phyloP scores from a whole-genome alignment of 2,113 vertebrate species.

The Hydropotes inermis region DNA sequence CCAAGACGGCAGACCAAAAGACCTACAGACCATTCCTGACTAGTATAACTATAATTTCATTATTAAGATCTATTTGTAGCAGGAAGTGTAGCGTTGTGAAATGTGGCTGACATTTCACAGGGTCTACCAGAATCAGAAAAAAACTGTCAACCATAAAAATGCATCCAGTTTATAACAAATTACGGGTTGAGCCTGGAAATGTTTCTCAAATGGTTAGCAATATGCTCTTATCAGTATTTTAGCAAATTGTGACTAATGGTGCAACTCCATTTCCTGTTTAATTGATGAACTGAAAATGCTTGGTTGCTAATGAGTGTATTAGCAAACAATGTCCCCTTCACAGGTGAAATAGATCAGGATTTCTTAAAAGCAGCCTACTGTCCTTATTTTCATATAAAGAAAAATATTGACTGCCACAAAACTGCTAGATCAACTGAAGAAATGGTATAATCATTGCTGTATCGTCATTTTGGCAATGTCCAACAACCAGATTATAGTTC shows the following conservation, averaged over 20 bases:
- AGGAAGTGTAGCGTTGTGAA: slow-evolving; percentile 70
- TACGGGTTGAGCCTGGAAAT: slow-evolving; percentile 55
- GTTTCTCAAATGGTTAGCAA: slow-evolving; percentile 61
- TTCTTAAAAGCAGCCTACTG: slow-evolving; percentile 82
- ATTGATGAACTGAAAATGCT: slow-evolving; percentile 85
- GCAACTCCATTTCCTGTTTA: slow-evolving; percentile 79
- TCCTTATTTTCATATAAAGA: slow-evolving; percentile 81
- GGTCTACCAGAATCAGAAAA: slow-evolving; percentile 50
- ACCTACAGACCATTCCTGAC: slow-evolving; percentile 73
- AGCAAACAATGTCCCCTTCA: slow-evolving; percentile 83
- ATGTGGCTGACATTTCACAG: slow-evolving; percentile 40
- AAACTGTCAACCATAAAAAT: slow-evolving; percentile 67
- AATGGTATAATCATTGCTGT: slow-evolving; percentile 78
- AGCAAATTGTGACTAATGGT: slow-evolving; percentile 76
- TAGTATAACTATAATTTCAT: slow-evolving; percentile 83
- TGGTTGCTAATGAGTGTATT: slow-evolving; percentile 84
- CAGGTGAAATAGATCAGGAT: slow-evolving; percentile 83
- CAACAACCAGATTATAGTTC: slow-evolving; percentile 77
- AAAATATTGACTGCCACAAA: slow-evolving; percentile 78
- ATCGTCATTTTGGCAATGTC: slow-evolving; percentile 77
- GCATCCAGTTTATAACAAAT: slow-evolving; percentile 42
- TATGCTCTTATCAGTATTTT: slow-evolving; percentile 71
- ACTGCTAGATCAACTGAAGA: slow-evolving; percentile 81
- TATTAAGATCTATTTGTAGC: slow-evolving; percentile 74
- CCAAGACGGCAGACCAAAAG: slow-evolving; percentile 73